Evolutionary conservation across 1,140 invertebrate genomes (phyloP).

Genomic region (Lordiphosa stackelbergi): DNA sequence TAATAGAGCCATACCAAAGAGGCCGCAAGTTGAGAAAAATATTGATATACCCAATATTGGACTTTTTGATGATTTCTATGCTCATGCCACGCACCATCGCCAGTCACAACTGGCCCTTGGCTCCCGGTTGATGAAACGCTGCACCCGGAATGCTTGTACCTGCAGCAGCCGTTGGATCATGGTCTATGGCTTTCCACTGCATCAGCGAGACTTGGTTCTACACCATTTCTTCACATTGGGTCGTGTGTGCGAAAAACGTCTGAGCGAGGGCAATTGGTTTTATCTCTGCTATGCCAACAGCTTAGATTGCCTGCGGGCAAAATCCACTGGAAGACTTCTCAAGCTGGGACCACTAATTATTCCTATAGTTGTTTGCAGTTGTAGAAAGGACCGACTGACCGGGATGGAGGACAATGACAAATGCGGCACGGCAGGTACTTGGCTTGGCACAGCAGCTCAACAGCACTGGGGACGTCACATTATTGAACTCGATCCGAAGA

Average conservation of each 20-base stretch:
- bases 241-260: neutral
- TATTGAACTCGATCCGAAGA: neutral
- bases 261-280: neutral
- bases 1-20: neutral
- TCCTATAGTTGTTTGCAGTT: neutral
- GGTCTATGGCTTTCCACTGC: neutral
- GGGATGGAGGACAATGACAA: too few species aligned
- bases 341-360: neutral
- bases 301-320: neutral
- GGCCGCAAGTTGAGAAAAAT: neutral
- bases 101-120: neutral
- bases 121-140: neutral
- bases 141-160: neutral
- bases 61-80: conserved; percentile 7
- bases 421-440: neutral
- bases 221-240: conserved; percentile 2
- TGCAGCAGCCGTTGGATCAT: conserved; percentile 3
- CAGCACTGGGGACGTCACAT: conserved; percentile 7
- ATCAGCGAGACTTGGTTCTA: neutral
- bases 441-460: neutral
- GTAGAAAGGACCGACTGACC: neutral
- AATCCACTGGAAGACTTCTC: too few species aligned
- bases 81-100: neutral
- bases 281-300: neutral
- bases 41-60: neutral